phyloP scores from a whole-genome alignment of 2,888 invertebrate genomes.

The Copidosoma aretas region DNA sequence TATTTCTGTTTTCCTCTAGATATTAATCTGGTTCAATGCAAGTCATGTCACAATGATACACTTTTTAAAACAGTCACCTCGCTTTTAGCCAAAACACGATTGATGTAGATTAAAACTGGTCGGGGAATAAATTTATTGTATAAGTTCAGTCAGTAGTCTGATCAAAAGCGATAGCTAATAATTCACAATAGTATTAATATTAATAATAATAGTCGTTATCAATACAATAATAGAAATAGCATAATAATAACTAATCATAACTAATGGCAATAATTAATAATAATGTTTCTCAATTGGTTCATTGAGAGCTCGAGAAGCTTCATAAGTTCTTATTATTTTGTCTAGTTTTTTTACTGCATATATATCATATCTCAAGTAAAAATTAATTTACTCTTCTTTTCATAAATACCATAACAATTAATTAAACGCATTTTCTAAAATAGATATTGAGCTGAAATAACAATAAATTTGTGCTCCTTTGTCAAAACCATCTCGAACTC shows the following conservation, averaged over 20 bases:
- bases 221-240: slow-evolving; percentile 21
- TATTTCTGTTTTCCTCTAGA: not conserved
- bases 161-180: slow-evolving; percentile 43
- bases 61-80: slow-evolving; percentile 39
- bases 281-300: slow-evolving; percentile 43
- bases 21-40: slow-evolving; percentile 11
- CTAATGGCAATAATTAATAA: slow-evolving; percentile 52
- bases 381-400: slow-evolving; percentile 25
- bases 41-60: slow-evolving; percentile 35
- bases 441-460: slow-evolving; percentile 23
- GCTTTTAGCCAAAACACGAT: slow-evolving; percentile 38
- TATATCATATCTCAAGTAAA: slow-evolving; percentile 15
- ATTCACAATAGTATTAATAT: slow-evolving; percentile 30
- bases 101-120: slow-evolving; percentile 34
- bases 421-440: slow-evolving; percentile 25
- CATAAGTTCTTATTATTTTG: slow-evolving; percentile 10
- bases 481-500: slow-evolving; percentile 33
- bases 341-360: too few relatives aligned
- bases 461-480: slow-evolving; percentile 24
- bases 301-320: slow-evolving; percentile 41
- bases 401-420: slow-evolving; percentile 18
- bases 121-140: slow-evolving; percentile 22
- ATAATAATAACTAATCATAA: slow-evolving; percentile 48
- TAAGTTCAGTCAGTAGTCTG: slow-evolving; percentile 31
- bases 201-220: slow-evolving; percentile 43